Conservation (phyloP, 2,888 invertebrate genomes). For the Malacosoma neustria region DNA sequence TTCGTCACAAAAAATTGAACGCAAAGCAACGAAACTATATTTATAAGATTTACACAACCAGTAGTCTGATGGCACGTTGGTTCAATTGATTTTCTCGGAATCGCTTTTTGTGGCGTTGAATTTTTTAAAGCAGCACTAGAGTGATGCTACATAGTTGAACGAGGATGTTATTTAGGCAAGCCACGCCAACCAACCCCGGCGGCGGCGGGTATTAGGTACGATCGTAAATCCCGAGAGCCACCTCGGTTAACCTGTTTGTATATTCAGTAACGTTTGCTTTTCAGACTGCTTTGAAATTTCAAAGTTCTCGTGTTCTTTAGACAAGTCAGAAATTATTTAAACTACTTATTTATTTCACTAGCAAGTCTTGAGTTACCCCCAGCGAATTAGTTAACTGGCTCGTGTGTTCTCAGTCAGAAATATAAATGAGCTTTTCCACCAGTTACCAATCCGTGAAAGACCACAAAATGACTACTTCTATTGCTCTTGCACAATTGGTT, state of each 20-base stretch:
- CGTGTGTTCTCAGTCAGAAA: too few species aligned
- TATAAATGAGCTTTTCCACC: too few species aligned
- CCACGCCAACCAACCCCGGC: not conserved
- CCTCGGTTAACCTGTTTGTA: not conserved
- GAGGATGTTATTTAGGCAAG: not conserved
- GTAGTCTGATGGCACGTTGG: slow-evolving; percentile 1
- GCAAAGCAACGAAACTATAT: slow-evolving; percentile 11
- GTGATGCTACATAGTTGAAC: too few species aligned
- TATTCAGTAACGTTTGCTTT: not conserved
- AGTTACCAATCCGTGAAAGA: too few species aligned
- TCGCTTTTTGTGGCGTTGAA: not conserved
- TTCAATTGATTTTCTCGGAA: not conserved
- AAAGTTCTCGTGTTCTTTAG: not conserved
- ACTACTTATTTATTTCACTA: not conserved
- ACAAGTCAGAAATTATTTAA: not conserved
- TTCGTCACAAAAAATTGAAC: slow-evolving; percentile 23
- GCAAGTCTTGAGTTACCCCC: not conserved
- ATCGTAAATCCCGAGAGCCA: not conserved
- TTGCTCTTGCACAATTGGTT: too few species aligned
- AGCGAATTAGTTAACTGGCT: not conserved
- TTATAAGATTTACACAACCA: slow-evolving; percentile 21
- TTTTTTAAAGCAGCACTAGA: too few species aligned
- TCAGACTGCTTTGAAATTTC: not conserved
- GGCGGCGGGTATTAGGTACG: not conserved
- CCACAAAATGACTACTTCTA: too few species aligned